Percentiles rank a stretch among this genome's conserved stretches.
These are phyloP conservation scores for Lordiphosa mommai DNA, from an alignment of 1,140 invertebrate species.

Conservation along the genomic window DNA sequence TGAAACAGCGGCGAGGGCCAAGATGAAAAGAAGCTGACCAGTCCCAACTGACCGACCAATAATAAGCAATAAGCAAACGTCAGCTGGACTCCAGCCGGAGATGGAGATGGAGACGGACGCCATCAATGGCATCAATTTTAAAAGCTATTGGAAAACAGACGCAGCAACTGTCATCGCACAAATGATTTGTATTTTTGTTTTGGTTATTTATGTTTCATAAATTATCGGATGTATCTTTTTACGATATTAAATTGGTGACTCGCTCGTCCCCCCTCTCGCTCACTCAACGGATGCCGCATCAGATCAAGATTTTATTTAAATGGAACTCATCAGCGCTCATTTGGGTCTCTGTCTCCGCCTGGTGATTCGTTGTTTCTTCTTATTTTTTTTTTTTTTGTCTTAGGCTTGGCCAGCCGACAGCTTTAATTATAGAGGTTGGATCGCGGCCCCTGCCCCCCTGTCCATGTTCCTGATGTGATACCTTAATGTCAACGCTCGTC, in stretches of 20 bases:
- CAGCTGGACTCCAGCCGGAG: constrained; percentile 4
- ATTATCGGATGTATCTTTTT: constrained; percentile 75
- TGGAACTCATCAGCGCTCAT: constrained; percentile 76
- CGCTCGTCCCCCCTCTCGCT: constrained; percentile 8
- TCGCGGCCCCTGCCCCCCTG: neutral
- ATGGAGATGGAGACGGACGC: constrained; percentile 35
- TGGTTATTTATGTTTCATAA: constrained; percentile 78
- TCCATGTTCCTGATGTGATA: constrained; percentile 26
- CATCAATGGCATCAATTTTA: constrained; percentile 51
- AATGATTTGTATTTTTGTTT: constrained; percentile 79
- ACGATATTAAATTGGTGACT: constrained; percentile 55
- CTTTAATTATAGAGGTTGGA: constrained; percentile 73
- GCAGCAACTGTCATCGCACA: constrained; percentile 57
- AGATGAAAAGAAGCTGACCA: constrained; percentile 34
- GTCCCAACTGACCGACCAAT: constrained; percentile 9
- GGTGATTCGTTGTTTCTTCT: constrained; percentile 43
- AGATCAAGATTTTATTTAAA: constrained; percentile 79
- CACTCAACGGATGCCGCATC: constrained; percentile 46
- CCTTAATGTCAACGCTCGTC: constrained; percentile 52
- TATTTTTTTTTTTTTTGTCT: constrained; percentile 43
- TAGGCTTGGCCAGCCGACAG: constrained; percentile 30
- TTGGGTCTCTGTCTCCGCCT: constrained; percentile 29
- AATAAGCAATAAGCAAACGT: constrained; percentile 6
- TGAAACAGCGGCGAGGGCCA: constrained; percentile 24
- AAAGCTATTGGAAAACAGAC: constrained; percentile 49